Evolutionary conservation across 1,140 invertebrate genomes (phyloP).

Genomic region (Leptopilina boulardi): DNA sequence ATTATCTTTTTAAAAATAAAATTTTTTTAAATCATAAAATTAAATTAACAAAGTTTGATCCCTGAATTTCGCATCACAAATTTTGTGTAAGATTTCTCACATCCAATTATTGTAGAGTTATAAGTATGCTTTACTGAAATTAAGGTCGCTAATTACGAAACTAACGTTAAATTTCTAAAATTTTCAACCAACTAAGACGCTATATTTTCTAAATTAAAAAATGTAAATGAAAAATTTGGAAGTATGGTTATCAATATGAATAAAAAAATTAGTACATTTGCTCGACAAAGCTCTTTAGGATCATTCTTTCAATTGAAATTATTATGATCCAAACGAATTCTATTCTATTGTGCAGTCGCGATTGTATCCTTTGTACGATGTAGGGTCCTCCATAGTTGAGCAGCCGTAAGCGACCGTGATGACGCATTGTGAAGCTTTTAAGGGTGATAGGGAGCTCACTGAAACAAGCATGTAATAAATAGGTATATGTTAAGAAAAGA

Average conservation of each 20-base stretch:
- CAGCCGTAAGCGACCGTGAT: constrained; percentile 64
- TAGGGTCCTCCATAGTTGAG: constrained; percentile 63
- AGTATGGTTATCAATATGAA: not conserved
- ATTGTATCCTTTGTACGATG: constrained; percentile 72
- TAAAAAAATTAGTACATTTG: not conserved
- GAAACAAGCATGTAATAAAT: constrained; percentile 67
- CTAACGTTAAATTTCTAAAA: no score
- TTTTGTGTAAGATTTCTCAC: no score
- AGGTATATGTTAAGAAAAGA: constrained; percentile 53
- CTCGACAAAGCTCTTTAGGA: not conserved
- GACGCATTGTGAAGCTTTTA: constrained; percentile 72
- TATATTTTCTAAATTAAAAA: no score
- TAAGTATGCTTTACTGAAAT: no score
- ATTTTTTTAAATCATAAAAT: no score
- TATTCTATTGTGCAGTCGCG: constrained; percentile 69
- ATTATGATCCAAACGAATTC: constrained; percentile 73
- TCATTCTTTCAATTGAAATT: constrained; percentile 69
- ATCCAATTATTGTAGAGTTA: no score
- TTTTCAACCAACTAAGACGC: no score
- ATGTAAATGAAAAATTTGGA: not conserved
- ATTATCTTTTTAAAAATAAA: no score
- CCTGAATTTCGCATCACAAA: no score
- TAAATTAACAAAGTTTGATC: no score
- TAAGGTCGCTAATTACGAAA: no score
- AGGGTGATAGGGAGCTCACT: constrained; percentile 59